Percentiles rank a stretch among this genome's conserved stretches.
These are phyloP conservation scores for Boleophthalmus pectinirostris DNA, from an alignment of 2,113 vertebrate genomes.

Conservation along the genomic window DNA sequence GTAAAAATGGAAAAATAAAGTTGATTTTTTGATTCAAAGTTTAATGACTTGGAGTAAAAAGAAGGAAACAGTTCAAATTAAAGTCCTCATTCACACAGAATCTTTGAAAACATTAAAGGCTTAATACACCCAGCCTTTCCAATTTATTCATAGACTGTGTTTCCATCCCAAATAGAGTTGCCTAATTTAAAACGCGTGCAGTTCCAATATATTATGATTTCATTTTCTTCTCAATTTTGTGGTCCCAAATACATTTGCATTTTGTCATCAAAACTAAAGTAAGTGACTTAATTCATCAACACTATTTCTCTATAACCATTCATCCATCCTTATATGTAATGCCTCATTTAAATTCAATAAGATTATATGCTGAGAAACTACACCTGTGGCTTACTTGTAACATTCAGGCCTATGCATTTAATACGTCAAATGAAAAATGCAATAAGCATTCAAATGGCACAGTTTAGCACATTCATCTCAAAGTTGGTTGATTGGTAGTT, in stretches of 20 bases:
- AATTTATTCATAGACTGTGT: slow-evolving; percentile 71
- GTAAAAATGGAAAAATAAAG: slow-evolving; percentile 61
- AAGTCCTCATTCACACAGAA: slow-evolving; percentile 28
- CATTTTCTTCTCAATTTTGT: slow-evolving; percentile 66
- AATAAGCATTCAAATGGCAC: too few species aligned
- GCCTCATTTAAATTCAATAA: too few species aligned
- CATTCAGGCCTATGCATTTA: too few species aligned
- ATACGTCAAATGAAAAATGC: too few species aligned
- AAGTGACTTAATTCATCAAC: slow-evolving; percentile 69
- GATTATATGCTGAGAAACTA: too few species aligned
- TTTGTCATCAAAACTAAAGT: slow-evolving; percentile 51
- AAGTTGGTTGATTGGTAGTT: too few species aligned
- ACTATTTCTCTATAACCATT: slow-evolving; percentile 33
- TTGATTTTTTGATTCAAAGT: slow-evolving; percentile 61
- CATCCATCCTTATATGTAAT: too few species aligned
- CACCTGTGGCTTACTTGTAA: too few species aligned
- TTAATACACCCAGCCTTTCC: slow-evolving; percentile 12
- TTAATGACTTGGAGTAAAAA: slow-evolving; percentile 24
- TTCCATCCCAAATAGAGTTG: slow-evolving; percentile 68
- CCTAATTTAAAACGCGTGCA: slow-evolving; percentile 69
- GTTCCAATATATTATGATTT: slow-evolving; percentile 75
- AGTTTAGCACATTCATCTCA: too few species aligned
- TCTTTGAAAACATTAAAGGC: slow-evolving; percentile 24
- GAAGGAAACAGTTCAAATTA: slow-evolving; percentile 30
- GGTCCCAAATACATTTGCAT: slow-evolving; percentile 74